These are phyloP conservation scores for Phasia obesa DNA, from an alignment of 2,888 invertebrate genomes.

Conservation along the genomic window DNA sequence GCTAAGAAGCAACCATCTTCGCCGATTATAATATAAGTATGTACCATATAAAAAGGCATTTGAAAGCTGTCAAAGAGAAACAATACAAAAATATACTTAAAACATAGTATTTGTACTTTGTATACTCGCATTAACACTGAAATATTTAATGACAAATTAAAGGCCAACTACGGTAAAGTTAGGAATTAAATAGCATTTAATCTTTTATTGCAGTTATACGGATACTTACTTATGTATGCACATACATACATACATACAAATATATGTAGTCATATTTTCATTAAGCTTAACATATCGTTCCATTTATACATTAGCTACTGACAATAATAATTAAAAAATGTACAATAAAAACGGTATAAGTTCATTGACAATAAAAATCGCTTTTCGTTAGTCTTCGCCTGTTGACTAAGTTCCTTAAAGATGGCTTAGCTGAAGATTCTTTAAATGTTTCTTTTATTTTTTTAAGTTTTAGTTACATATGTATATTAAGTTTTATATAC, in stretches of 20 bases:
- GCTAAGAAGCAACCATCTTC: conserved; percentile 59
- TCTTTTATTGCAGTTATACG: neutral
- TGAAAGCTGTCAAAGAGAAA: conserved; percentile 34
- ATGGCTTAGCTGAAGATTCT: no score
- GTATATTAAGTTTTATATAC: no score
- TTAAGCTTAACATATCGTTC: neutral
- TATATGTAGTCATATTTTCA: no score
- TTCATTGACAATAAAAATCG: no score
- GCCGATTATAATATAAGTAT: conserved; percentile 56
- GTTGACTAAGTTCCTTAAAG: no score
- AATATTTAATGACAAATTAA: conserved; percentile 77
- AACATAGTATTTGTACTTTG: neutral
- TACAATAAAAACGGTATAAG: no score
- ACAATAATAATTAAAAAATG: no score
- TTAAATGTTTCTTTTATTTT: no score
- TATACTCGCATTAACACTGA: conserved; percentile 19
- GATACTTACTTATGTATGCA: no score
- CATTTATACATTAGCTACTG: neutral
- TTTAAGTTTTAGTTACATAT: no score
- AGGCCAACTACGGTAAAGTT: conserved; percentile 77
- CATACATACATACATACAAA: no score
- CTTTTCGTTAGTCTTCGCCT: no score
- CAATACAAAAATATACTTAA: conserved; percentile 23
- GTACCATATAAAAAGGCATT: conserved; percentile 29
- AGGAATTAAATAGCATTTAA: conserved; percentile 33